Conservation (phyloP, 2,797 vertebrate species). For the Bradypus variegatus region DNA sequence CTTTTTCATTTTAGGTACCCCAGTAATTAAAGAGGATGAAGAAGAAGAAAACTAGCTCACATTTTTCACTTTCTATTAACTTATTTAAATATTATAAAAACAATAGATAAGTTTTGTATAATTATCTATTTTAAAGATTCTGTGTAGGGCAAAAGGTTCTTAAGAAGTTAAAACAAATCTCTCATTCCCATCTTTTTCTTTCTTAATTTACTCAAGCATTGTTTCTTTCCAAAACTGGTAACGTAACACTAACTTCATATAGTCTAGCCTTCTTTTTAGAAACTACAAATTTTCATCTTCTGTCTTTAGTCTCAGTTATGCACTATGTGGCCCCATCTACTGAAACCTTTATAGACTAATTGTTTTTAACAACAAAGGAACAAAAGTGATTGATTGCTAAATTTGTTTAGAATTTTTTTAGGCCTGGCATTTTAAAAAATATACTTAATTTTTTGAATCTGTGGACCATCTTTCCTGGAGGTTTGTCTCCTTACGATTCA, state of each 20-base stretch:
- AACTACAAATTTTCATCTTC: conserved; percentile 17
- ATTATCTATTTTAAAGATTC: conserved; percentile 71
- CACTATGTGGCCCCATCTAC: not conserved
- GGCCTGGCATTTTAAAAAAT: conserved; percentile 35
- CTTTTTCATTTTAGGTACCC: conserved; percentile 77
- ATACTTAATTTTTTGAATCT: conserved; percentile 24
- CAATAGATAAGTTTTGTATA: conserved; percentile 69
- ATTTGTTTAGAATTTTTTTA: conserved; percentile 50
- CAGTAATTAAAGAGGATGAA: conserved; percentile 87
- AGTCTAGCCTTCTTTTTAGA: conserved; percentile 38
- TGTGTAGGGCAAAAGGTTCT: conserved; percentile 61
- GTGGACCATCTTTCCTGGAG: conserved; percentile 41
- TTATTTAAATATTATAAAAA: conserved; percentile 72
- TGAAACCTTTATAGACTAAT: conserved; percentile 34
- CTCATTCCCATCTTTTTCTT: conserved; percentile 46
- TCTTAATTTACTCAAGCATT: conserved; percentile 64
- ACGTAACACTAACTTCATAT: conserved; percentile 50
- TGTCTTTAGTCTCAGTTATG: conserved; percentile 19
- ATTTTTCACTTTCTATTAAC: conserved; percentile 62
- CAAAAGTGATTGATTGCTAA: conserved; percentile 18
- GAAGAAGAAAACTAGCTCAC: conserved; percentile 81
- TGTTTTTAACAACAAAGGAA: conserved; percentile 56
- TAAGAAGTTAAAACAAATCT: conserved; percentile 52
- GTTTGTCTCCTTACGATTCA: conserved; percentile 17
- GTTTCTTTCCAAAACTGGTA: conserved; percentile 56